These are phyloP conservation scores for Chaunax sp. DNA, from an alignment of 2,797 vertebrate species.

Conservation along the genomic window DNA sequence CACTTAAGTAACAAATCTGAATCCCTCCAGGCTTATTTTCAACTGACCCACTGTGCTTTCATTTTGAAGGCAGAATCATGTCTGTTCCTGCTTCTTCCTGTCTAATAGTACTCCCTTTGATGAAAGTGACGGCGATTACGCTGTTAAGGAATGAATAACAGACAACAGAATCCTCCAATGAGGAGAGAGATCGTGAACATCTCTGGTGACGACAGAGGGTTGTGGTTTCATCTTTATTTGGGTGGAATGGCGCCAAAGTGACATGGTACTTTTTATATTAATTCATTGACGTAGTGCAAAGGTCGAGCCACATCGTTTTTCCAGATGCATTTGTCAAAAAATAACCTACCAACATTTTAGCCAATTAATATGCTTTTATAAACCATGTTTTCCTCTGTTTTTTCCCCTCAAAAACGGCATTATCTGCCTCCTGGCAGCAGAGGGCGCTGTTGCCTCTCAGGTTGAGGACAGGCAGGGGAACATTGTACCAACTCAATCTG, in stretches of 20 bases:
- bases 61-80: constrained; percentile 25
- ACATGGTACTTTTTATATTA: background rate
- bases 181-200: background rate
- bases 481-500: background rate
- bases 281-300: too few relatives aligned
- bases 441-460: constrained; percentile 41
- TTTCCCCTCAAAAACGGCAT: constrained; percentile 16
- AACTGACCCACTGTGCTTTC: constrained; percentile 8
- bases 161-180: constrained; percentile 63
- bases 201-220: constrained; percentile 10
- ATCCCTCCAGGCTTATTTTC: too few relatives aligned
- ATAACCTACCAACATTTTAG: fast-evolving
- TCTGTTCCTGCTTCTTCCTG: background rate
- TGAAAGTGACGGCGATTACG: background rate
- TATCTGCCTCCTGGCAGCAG: constrained; percentile 35
- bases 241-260: constrained; percentile 65
- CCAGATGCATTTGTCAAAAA: too few relatives aligned
- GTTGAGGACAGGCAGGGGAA: background rate
- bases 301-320: background rate
- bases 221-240: constrained; percentile 12
- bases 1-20: too few relatives aligned
- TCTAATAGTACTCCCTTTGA: background rate
- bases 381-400: background rate
- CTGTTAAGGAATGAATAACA: constrained; percentile 28
- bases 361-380: background rate